These are phyloP conservation scores for Perca flavescens DNA, from an alignment of 2,113 vertebrate species.

Conservation along the genomic window DNA sequence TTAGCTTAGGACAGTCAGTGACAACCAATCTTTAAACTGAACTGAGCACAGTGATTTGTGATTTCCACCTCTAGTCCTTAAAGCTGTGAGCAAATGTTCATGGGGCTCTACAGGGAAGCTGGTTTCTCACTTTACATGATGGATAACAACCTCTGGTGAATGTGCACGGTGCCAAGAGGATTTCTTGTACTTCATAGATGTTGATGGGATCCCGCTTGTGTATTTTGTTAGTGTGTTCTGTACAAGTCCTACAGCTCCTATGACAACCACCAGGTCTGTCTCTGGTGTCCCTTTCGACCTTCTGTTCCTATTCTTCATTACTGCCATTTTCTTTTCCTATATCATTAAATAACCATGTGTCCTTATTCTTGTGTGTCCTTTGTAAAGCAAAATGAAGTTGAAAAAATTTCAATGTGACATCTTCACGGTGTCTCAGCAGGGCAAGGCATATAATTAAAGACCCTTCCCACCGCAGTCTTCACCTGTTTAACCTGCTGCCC, in stretches of 20 bases:
- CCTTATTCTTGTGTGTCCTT: background rate
- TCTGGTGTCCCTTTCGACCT: conserved; percentile 19
- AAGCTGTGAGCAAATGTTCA: conserved; percentile 38
- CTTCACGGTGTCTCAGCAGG: too few species aligned
- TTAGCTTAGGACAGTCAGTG: background rate
- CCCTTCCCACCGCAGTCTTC: too few species aligned
- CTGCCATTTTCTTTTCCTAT: background rate
- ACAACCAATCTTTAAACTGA: background rate
- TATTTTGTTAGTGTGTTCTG: conserved; percentile 6
- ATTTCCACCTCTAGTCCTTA: background rate
- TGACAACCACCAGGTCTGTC: conserved; percentile 4
- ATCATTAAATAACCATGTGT: background rate
- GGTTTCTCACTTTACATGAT: conserved; percentile 40
- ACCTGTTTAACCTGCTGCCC: too few species aligned
- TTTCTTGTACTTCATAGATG: conserved; percentile 25
- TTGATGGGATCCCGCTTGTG: conserved; percentile 33
- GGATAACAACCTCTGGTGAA: conserved; percentile 49
- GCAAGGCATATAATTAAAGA: too few species aligned
- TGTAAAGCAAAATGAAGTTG: background rate
- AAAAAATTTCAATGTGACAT: conserved; percentile 1
- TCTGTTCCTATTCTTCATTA: background rate
- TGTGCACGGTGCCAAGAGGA: conserved; percentile 21
- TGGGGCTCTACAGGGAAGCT: conserved; percentile 28
- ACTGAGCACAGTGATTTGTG: background rate
- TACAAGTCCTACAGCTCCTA: conserved; percentile 1